Conservation (phyloP, 2,888 invertebrate genomes). For the Callinectes sapidus region DNA sequence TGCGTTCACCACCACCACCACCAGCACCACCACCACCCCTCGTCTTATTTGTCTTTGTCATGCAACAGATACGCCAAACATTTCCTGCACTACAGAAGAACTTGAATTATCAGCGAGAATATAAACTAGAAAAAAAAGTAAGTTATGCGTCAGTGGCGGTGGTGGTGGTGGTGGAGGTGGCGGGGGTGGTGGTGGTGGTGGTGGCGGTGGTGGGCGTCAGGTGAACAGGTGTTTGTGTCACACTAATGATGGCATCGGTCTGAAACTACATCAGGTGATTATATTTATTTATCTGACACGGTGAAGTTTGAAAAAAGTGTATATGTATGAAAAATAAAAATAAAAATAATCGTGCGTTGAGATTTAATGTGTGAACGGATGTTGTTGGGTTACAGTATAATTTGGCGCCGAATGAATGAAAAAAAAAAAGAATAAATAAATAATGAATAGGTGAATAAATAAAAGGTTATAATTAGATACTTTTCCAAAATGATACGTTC, state of each 20-base stretch:
- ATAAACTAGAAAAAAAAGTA: background rate
- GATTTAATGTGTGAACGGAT: background rate
- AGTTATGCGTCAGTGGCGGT: background rate
- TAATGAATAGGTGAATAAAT: background rate
- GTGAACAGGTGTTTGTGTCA: background rate
- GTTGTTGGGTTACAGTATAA: background rate
- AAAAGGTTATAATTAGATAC: background rate
- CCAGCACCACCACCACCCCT: background rate
- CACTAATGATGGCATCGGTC: background rate
- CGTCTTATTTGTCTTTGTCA: background rate
- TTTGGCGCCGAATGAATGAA: background rate
- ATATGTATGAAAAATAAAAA: background rate
- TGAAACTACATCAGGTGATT: background rate
- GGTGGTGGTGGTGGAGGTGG: background rate
- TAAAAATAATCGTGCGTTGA: background rate
- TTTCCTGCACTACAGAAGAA: background rate
- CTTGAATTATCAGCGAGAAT: background rate
- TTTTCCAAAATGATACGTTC: slow-evolving; percentile 4
- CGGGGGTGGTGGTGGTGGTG: background rate
- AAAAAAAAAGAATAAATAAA: background rate
- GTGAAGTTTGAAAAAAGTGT: background rate
- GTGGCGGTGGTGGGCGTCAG: background rate
- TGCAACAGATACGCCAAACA: background rate
- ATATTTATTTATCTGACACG: background rate
- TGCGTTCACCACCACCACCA: background rate